Percentiles rank a stretch among this genome's conserved stretches.
These are phyloP conservation scores for Lasioglossum leucozonium DNA, from an alignment of 2,888 invertebrate genomes.

Conservation along the genomic window DNA sequence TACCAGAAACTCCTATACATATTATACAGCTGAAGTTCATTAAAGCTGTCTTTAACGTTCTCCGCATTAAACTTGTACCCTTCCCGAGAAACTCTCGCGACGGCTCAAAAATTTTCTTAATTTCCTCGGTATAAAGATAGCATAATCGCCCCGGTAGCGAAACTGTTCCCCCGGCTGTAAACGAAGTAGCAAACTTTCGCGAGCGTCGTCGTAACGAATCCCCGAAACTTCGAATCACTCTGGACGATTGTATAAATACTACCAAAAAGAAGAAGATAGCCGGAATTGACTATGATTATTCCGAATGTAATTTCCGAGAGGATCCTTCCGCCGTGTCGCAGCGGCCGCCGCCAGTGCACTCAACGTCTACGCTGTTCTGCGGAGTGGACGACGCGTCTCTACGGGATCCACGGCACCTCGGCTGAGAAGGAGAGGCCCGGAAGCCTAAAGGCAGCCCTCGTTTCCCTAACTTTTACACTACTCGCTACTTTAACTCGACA, in stretches of 20 bases:
- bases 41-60: not conserved
- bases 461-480: slow-evolving; percentile 17
- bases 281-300: not conserved
- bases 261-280: not conserved
- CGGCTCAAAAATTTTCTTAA: not conserved
- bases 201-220: not conserved
- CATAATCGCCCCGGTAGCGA: not conserved
- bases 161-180: not conserved
- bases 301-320: not conserved
- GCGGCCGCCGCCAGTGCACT: not conserved
- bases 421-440: not conserved
- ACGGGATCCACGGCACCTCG: not conserved
- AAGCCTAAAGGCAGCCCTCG: not conserved
- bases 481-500: slow-evolving; percentile 21
- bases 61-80: not conserved
- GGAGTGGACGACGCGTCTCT: not conserved
- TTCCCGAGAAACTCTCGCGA: not conserved
- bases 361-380: not conserved
- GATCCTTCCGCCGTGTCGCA: not conserved
- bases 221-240: not conserved
- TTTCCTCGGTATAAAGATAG: not conserved
- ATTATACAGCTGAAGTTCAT: not conserved
- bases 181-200: not conserved
- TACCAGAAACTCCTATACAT: not conserved
- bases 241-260: not conserved